phyloP scores from a whole-genome alignment of 2,113 vertebrate genomes.

The Sisor rabdophorus region DNA sequence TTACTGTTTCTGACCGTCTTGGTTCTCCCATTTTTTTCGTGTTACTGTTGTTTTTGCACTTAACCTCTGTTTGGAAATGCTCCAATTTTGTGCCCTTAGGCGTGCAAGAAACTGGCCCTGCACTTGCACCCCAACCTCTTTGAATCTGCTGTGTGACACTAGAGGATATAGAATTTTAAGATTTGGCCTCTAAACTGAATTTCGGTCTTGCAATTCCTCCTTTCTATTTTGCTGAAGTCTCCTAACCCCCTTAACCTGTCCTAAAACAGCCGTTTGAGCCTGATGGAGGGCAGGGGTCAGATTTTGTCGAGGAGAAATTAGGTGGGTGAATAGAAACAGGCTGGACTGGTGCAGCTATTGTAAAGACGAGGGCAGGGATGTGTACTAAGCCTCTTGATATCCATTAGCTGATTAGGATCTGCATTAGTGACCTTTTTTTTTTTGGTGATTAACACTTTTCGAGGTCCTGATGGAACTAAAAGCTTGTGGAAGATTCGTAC shows the following conservation, averaged over 20 bases:
- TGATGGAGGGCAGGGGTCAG: not conserved
- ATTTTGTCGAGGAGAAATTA: not conserved
- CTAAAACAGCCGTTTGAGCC: not conserved
- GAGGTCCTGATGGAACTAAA: not conserved
- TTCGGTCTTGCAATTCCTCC: not conserved
- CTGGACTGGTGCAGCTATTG: not conserved
- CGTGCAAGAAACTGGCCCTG: too few relatives aligned
- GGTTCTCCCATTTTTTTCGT: too few relatives aligned
- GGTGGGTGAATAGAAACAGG: not conserved
- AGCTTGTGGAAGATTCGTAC: not conserved
- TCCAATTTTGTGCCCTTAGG: too few relatives aligned
- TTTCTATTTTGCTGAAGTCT: not conserved
- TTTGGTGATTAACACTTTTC: not conserved
- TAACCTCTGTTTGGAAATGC: too few relatives aligned
- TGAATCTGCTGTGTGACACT: too few relatives aligned
- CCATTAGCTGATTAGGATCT: slow-evolving; percentile 26
- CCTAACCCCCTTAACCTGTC: not conserved
- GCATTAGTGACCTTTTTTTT: not conserved
- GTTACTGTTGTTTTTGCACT: too few relatives aligned
- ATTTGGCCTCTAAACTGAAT: not conserved
- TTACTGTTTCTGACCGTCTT: too few relatives aligned
- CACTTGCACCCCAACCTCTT: too few relatives aligned
- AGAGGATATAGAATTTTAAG: not conserved
- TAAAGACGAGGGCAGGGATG: not conserved
- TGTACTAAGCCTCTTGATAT: slow-evolving; percentile 2